Evolutionary conservation across 2,888 invertebrate genomes (phyloP).

Genomic region (Euplexia lucipara): DNA sequence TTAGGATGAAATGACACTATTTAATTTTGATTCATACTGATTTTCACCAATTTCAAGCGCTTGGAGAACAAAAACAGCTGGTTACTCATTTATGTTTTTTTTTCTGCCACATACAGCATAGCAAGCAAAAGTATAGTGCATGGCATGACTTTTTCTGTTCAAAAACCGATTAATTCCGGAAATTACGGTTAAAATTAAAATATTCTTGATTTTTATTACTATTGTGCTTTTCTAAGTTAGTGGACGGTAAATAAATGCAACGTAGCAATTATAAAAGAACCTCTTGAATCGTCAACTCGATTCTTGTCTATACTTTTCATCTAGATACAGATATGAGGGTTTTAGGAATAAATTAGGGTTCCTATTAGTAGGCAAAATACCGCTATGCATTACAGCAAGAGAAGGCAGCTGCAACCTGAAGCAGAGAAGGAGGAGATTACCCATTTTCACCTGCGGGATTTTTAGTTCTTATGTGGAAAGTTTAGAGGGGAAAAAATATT

Average conservation of each 20-base stretch:
- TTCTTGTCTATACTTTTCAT: no score
- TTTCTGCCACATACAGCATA: constrained; percentile 65
- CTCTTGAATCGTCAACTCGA: no score
- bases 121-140: constrained; percentile 53
- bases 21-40: constrained; percentile 88
- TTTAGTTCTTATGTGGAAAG: neutral
- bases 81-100: constrained; percentile 82
- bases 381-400: no score
- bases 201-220: neutral
- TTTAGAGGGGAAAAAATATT: neutral
- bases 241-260: neutral
- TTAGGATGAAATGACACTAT: constrained; percentile 81
- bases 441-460: no score
- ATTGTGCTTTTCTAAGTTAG: neutral
- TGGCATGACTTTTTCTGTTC: constrained; percentile 7
- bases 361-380: no score
- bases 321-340: no score
- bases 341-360: no score
- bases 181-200: constrained; percentile 38
- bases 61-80: constrained; percentile 88
- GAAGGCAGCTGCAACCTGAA: no score
- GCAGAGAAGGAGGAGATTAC: no score
- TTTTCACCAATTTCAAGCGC: constrained; percentile 82
- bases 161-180: constrained; percentile 49
- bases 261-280: neutral